Percentiles rank a stretch among this genome's conserved stretches.
phyloP scores from a whole-genome alignment of 2,888 invertebrate species.

The Beris morrisii region DNA sequence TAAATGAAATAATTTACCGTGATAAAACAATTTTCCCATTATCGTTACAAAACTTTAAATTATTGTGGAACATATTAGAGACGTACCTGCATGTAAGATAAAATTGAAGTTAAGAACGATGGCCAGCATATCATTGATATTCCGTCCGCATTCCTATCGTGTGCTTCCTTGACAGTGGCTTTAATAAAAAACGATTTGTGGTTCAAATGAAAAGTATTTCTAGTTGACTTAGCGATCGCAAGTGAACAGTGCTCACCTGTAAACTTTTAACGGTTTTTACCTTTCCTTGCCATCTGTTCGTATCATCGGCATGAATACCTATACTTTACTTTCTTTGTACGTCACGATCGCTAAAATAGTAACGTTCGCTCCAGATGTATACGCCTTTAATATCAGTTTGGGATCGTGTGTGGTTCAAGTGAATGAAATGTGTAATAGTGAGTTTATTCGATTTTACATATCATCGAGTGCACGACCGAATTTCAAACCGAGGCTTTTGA shows the following conservation, averaged over 20 bases:
- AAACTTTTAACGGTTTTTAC: constrained; percentile 13
- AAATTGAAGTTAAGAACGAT: constrained; percentile 8
- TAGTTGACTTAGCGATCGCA: constrained; percentile 14
- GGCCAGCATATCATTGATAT: constrained; percentile 18
- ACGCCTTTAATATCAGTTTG: constrained; percentile 40
- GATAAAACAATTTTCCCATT: no score
- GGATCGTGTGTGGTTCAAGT: constrained; percentile 45
- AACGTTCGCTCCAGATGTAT: constrained; percentile 7
- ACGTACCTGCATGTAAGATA: no score
- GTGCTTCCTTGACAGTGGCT: constrained; percentile 21
- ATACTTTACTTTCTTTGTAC: not conserved
- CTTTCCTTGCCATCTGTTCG: not conserved
- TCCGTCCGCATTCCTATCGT: constrained; percentile 15
- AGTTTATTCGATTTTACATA: constrained; percentile 44
- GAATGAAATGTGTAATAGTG: constrained; percentile 43
- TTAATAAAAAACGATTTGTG: constrained; percentile 17
- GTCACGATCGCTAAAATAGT: not conserved
- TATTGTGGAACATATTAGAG: no score
- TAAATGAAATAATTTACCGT: no score
- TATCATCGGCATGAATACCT: not conserved
- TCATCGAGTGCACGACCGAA: constrained; percentile 42
- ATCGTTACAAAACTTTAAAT: no score
- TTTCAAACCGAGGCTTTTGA: constrained; percentile 39
- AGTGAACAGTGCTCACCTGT: not conserved
- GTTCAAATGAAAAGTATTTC: constrained; percentile 4